Percentiles rank a stretch among this genome's conserved stretches.
These are phyloP conservation scores for Agrochola litura DNA, from an alignment of 2,888 invertebrate species.

Conservation along the genomic window DNA sequence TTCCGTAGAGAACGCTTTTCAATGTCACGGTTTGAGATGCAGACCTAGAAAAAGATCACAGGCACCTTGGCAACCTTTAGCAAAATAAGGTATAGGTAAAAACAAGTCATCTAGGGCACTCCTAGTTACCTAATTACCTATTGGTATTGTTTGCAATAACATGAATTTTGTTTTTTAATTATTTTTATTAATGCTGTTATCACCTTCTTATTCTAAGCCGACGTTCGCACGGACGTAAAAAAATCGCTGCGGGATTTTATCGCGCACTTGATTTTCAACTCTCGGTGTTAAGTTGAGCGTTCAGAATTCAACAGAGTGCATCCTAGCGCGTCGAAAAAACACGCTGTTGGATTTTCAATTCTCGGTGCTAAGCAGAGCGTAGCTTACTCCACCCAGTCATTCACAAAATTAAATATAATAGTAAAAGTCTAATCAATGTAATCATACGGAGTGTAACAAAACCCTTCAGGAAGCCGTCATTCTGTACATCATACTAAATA, in stretches of 20 bases:
- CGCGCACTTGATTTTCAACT: no score
- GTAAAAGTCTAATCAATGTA: not conserved
- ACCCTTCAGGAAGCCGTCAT: no score
- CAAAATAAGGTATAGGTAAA: not conserved
- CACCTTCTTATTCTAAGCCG: not conserved
- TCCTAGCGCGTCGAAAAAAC: no score
- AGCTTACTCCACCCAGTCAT: not conserved
- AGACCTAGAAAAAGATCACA: not conserved
- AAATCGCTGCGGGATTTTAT: no score
- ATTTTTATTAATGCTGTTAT: not conserved
- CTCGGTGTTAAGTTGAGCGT: no score
- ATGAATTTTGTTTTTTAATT: not conserved
- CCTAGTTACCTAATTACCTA: not conserved
- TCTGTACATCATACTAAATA: no score
- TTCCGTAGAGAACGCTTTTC: constrained; percentile 1
- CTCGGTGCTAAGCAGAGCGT: no score
- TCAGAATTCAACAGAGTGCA: no score
- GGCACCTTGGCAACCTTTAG: not conserved
- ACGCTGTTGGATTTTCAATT: no score
- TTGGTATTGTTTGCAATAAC: not conserved
- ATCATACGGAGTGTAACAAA: no score
- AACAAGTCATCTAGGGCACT: not conserved
- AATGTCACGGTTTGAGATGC: constrained; percentile 3
- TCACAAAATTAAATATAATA: not conserved
- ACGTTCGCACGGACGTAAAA: no score